phyloP scores from a whole-genome alignment of 2,888 invertebrate species.

The Meloe dianella region DNA sequence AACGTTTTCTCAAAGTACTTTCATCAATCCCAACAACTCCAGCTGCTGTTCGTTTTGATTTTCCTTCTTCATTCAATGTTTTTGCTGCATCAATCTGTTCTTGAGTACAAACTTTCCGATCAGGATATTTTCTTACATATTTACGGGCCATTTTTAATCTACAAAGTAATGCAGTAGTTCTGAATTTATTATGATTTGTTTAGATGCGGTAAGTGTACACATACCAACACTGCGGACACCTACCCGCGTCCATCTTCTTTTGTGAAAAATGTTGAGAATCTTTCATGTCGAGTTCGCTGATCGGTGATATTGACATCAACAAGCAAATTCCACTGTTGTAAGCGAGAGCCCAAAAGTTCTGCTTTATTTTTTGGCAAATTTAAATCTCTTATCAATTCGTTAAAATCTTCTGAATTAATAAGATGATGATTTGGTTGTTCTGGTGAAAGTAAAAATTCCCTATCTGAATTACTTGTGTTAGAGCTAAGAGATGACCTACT shows the following conservation, averaged over 20 bases:
- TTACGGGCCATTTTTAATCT: no score
- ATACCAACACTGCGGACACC: constrained; percentile 38
- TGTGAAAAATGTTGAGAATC: constrained; percentile 30
- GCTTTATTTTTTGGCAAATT: constrained; percentile 36
- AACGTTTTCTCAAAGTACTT: no score
- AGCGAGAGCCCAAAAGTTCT: constrained; percentile 36
- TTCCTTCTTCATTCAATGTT: no score
- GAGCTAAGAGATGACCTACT: no score
- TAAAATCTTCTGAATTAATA: constrained; percentile 34
- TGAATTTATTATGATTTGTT: no score
- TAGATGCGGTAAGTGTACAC: no score
- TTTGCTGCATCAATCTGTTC: no score
- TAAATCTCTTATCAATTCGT: constrained; percentile 36
- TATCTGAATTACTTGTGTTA: neutral
- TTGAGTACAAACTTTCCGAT: no score
- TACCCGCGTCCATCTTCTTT: constrained; percentile 37
- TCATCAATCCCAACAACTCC: no score
- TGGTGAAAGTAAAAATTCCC: neutral
- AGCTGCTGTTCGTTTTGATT: no score
- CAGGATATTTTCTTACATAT: no score
- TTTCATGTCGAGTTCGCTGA: constrained; percentile 28
- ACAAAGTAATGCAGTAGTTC: no score
- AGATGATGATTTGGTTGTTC: constrained; percentile 23
- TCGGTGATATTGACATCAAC: constrained; percentile 22
- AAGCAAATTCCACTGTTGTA: constrained; percentile 35